Evolutionary conservation across 2,888 invertebrate genomes (phyloP).

Genomic region (Ennomos erosarius): DNA sequence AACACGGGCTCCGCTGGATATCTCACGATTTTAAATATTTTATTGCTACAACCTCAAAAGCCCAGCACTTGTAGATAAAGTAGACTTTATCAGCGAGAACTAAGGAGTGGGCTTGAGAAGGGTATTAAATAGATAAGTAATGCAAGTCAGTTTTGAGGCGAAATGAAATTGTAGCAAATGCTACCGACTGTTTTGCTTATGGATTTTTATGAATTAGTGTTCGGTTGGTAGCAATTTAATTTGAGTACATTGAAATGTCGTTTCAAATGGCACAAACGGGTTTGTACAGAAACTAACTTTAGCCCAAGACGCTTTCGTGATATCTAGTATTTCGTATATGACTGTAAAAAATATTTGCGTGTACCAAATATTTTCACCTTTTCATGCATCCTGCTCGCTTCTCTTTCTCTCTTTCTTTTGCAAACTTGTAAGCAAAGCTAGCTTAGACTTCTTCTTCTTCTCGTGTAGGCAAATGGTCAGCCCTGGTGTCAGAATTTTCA

Average conservation of each 20-base stretch:
- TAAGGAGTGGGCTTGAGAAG: constrained; percentile 19
- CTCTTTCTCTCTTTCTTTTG: too few species aligned
- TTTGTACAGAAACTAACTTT: background rate
- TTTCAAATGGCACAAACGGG: too few species aligned
- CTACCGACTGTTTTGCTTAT: constrained; percentile 19
- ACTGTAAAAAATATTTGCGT: too few species aligned
- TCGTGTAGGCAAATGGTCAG: too few species aligned
- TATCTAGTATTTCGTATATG: too few species aligned
- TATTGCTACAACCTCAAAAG: constrained; percentile 34
- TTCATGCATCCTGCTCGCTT: too few species aligned
- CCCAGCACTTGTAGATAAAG: constrained; percentile 24
- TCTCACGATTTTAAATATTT: constrained; percentile 69
- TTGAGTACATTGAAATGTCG: background rate
- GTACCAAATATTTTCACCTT: too few species aligned
- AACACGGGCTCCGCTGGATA: constrained; percentile 69
- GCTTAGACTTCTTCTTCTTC: too few species aligned
- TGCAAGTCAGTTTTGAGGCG: constrained; percentile 13
- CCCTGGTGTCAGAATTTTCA: too few species aligned
- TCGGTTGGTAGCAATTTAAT: constrained; percentile 6
- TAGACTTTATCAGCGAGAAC: constrained; percentile 24
- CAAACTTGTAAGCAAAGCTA: too few species aligned
- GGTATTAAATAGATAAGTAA: constrained; percentile 26
- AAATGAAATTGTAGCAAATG: constrained; percentile 27
- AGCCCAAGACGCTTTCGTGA: too few species aligned
- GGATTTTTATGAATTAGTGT: background rate